Evolutionary conservation across 1,140 invertebrate genomes (phyloP).

Genomic region (Eueides isabella): DNA sequence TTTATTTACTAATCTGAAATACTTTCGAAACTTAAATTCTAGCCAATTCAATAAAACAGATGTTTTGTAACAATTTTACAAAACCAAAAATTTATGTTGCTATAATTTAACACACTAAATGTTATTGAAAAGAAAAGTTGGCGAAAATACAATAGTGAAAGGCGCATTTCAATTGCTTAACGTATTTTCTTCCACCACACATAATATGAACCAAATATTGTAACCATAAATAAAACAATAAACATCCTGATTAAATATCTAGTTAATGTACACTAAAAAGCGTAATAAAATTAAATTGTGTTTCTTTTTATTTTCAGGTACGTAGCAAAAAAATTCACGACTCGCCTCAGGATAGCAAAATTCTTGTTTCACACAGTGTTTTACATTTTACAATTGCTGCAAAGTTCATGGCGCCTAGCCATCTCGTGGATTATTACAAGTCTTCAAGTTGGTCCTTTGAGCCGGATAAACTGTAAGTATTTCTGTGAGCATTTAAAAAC

Average conservation of each 20-base stretch:
- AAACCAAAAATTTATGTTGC: no score
- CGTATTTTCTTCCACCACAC: no score
- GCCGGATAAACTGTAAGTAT: slow-evolving; percentile 48
- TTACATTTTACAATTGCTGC: slow-evolving; percentile 53
- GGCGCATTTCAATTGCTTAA: no score
- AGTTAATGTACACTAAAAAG: background rate
- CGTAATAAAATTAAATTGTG: background rate
- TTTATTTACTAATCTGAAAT: no score
- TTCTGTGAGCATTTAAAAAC: slow-evolving; percentile 29
- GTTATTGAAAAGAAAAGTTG: no score
- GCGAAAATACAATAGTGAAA: no score
- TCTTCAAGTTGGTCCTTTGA: slow-evolving; percentile 51
- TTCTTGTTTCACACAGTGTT: slow-evolving; percentile 26
- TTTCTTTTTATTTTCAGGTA: slow-evolving; percentile 48
- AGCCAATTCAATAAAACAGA: no score
- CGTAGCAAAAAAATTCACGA: slow-evolving; percentile 24
- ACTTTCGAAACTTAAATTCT: no score
- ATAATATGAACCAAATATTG: no score
- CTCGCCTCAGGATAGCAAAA: background rate
- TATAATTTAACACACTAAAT: no score
- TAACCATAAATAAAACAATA: no score
- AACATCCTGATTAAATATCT: background rate
- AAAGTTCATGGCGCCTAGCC: slow-evolving; percentile 51
- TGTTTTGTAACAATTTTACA: no score
- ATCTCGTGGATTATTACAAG: slow-evolving; percentile 52